Percentiles rank a stretch among this genome's conserved stretches.
Evolutionary conservation across 2,113 vertebrate genomes (phyloP).

Genomic region (Eurypyga helias): DNA sequence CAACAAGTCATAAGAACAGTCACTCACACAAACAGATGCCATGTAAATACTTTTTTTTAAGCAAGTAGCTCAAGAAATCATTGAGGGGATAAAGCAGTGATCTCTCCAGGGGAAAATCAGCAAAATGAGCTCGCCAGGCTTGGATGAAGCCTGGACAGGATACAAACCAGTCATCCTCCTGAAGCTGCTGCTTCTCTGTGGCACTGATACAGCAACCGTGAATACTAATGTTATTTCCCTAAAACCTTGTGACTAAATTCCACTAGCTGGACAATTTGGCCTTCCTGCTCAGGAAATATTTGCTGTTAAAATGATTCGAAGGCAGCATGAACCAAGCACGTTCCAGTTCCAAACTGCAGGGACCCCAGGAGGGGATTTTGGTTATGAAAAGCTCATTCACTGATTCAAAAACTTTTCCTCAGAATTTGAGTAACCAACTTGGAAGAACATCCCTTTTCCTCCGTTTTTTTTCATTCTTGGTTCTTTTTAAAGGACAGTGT

Average conservation of each 20-base stretch:
- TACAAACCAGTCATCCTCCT: background rate
- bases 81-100: background rate
- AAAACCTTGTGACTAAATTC: conserved; percentile 16
- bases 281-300: conserved; percentile 9
- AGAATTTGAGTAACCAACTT: background rate
- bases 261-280: background rate
- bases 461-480: background rate
- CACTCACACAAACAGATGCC: conserved; percentile 36
- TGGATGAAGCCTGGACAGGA: background rate
- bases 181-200: background rate
- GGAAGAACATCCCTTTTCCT: background rate
- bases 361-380: conserved; percentile 4
- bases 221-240: conserved; percentile 11
- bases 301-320: conserved; percentile 5
- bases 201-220: conserved; percentile 2
- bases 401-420: conserved; percentile 12
- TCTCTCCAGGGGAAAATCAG: background rate
- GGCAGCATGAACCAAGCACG: conserved; percentile 8
- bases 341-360: background rate
- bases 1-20: conserved; percentile 33
- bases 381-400: conserved; percentile 41
- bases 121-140: background rate
- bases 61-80: conserved; percentile 29
- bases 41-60: conserved; percentile 24
- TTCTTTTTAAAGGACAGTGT: conserved; percentile 53